These are phyloP conservation scores for Climacteris rufus DNA, from an alignment of 2,113 vertebrate species.

Conservation along the genomic window DNA sequence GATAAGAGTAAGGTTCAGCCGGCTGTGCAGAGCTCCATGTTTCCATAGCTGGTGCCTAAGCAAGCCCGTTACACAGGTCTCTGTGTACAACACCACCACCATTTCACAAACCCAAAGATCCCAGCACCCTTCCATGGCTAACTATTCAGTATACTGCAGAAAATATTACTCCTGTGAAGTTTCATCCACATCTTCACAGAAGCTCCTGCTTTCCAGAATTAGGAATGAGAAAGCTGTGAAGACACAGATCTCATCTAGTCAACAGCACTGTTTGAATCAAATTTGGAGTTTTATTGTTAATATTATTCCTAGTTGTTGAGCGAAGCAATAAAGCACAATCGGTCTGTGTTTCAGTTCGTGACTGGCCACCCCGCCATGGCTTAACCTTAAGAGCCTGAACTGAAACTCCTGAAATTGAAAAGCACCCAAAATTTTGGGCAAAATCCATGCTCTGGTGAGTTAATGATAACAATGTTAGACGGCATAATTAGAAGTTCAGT, in stretches of 20 bases:
- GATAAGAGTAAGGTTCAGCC: neutral
- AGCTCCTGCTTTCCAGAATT: neutral
- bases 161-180: neutral
- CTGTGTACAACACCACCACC: neutral
- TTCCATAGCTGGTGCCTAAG: neutral
- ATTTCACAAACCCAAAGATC: neutral
- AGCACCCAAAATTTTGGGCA: neutral
- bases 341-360: fast-evolving
- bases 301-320: neutral
- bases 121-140: neutral
- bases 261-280: neutral
- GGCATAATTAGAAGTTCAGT: neutral
- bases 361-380: neutral
- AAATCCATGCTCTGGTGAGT: neutral
- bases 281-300: neutral
- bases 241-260: neutral
- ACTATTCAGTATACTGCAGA: neutral
- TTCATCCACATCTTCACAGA: neutral
- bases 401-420: neutral
- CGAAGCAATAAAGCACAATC: neutral
- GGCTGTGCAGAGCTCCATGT: neutral
- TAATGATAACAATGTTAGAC: neutral
- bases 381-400: neutral
- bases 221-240: neutral
- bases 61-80: neutral